Base-by-base conservation (phyloP, 1,140 invertebrate genomes). In the Drosophila teissieri region DNA sequence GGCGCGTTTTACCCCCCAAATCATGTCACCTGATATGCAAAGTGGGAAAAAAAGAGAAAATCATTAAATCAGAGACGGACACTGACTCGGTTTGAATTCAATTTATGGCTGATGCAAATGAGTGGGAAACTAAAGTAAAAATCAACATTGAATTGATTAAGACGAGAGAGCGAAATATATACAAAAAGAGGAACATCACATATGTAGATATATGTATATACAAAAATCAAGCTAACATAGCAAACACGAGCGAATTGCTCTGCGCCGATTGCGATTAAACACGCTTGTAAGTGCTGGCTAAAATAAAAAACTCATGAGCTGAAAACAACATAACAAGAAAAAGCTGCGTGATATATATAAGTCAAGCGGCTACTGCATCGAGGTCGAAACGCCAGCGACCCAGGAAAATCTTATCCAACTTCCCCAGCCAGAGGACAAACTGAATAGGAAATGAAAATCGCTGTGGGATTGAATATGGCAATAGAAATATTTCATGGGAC, bases 41-140 rank as follows among this genome's bases (percentile, higher is more conserved):
- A 61, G 24, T 37, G 31, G 54, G 36, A 31, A 39, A 27, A 27
- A 55, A 17, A 34, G 31, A 17, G 53, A 37, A 40, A 57, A 17
- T 8, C 15, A 51, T 11, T 22, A 8, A 8, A n/a, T 7, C 5
- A 15, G n/a, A 42, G 39, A 56, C 64, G 54, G 15, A 24, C 60
- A 54, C 37, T 19, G 19, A 19, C 19, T 60, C 51, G 63, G 57
- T 48, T 82, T 86, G 65, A 86, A 86, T 88, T 86, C 75, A 86
- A 86, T 83, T 86, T 86, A 88, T 86, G 83, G 83, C 80, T 77
- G 88, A 86, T 86, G 83, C 84, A 86, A 86, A 86, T 86, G 79
- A 86, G 56, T 69, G 83, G 72, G 70, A 88, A 88, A 79, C 79
- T 53, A 63, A 36, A 67, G 68, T 46, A 76, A 69, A 78, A 73